Base-by-base conservation (phyloP, 2,888 invertebrate species). In the Hesperia comma region DNA sequence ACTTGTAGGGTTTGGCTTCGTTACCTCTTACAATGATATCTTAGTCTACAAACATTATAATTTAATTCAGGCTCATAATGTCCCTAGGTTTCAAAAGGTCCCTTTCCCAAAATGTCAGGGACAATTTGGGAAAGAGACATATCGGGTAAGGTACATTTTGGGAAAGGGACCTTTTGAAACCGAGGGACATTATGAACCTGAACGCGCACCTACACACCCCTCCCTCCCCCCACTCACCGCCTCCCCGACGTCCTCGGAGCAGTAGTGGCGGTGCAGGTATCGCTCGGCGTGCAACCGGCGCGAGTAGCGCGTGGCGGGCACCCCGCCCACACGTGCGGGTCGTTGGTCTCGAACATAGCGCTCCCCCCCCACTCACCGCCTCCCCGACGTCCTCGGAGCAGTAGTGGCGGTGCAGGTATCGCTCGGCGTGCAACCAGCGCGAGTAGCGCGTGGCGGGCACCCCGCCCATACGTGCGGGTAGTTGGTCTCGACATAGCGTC, bases 391-490 rank as follows among this genome's bases (percentile, higher is more conserved):
- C 95, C 60, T 93, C 87, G 0, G 94, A 90, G 77, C 93, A 93
- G 76, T 92, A 95, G 76, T 94, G 87, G n/a, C 85, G 79, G 70
- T 95, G 95, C 14, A 88, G 79, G 69, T 85, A 83, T 14, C 85
- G 77, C 1, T 88, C 85, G 0, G 95, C 94, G 75, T 93, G 92
- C 73, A 94, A 92, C n/a, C 90, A 89, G 10, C 94, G 86, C 0
- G 95, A 94, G 79, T 95, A 96, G 69, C 94, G 93, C 3, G 94
- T 94, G 63, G 94, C 85, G 0, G 95, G 88, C 0, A 96, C 96
- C 95, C 96, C 0, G 94, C 95, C 77, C 89, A 95, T 63, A 96
- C 94, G 67, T 82, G 80, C 0, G 93, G 93, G 77, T 96, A 96
- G 78, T 95, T 95, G 0, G 96, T 96, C 55, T 93, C 88, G 72